Conservation (phyloP, 2,113 vertebrate species). For the Spermophilus dauricus region DNA sequence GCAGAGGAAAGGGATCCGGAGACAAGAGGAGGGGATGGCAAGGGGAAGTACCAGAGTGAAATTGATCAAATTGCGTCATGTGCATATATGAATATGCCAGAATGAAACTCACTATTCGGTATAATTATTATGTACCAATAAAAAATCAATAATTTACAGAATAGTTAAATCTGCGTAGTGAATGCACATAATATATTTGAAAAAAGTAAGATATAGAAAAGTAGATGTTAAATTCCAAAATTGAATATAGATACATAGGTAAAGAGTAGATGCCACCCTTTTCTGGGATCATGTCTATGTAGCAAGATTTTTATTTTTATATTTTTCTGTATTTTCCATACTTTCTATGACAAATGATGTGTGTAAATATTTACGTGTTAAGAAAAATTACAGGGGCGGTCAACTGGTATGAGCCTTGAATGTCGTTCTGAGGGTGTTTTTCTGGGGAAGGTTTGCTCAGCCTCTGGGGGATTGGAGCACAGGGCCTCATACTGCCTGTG, state of each 20-base stretch:
- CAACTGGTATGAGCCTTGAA: neutral
- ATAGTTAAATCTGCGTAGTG: neutral
- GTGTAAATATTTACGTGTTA: slow-evolving; percentile 14
- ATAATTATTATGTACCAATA: no score
- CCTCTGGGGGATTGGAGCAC: fast-evolving
- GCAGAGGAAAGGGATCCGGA: no score
- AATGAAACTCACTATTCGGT: no score
- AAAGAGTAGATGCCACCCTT: neutral
- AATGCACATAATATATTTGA: neutral
- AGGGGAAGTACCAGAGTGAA: no score
- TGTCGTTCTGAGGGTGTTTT: neutral
- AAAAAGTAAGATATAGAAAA: neutral
- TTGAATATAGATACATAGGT: neutral
- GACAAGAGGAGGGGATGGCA: no score
- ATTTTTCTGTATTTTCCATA: neutral
- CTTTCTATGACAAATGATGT: neutral
- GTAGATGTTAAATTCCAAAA: neutral
- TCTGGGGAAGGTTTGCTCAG: neutral
- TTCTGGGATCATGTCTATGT: neutral
- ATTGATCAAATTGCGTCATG: no score
- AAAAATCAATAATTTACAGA: neutral
- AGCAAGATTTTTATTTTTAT: neutral
- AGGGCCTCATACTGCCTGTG: fast-evolving
- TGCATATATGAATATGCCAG: no score
- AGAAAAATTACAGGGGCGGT: neutral